phyloP scores from a whole-genome alignment of 2,888 invertebrate species.

The Limenitis arthemis region DNA sequence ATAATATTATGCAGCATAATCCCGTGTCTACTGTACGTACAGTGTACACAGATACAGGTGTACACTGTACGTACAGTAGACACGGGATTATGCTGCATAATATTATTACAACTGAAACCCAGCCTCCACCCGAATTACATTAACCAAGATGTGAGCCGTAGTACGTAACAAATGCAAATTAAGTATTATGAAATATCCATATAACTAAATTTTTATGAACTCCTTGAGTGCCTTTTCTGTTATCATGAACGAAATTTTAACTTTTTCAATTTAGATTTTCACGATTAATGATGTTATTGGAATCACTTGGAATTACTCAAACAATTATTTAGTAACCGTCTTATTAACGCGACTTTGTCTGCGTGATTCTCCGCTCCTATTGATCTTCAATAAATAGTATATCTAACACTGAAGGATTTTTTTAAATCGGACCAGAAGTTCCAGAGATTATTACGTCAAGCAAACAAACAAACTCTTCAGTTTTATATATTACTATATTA shows the following conservation, averaged over 20 bases:
- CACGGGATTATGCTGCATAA: slow-evolving; percentile 48
- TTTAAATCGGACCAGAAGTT: too few relatives aligned
- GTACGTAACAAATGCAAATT: slow-evolving; percentile 27
- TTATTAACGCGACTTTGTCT: too few relatives aligned
- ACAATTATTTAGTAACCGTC: too few relatives aligned
- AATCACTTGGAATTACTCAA: too few relatives aligned
- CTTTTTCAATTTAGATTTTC: not conserved
- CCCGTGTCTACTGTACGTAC: slow-evolving; percentile 36
- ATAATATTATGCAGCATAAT: slow-evolving; percentile 50
- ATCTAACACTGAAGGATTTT: too few relatives aligned
- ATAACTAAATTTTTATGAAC: slow-evolving; percentile 28
- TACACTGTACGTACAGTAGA: slow-evolving; percentile 33
- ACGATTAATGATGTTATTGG: too few relatives aligned
- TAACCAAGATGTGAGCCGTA: slow-evolving; percentile 21
- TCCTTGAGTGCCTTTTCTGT: not conserved
- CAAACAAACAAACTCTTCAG: too few relatives aligned
- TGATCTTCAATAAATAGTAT: too few relatives aligned
- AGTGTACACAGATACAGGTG: slow-evolving; percentile 35
- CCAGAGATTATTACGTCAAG: too few relatives aligned
- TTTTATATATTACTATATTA: too few relatives aligned
- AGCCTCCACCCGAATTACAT: slow-evolving; percentile 25
- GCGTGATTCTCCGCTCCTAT: too few relatives aligned
- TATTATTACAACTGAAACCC: slow-evolving; percentile 36
- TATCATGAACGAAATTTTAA: not conserved
- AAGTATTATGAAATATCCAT: slow-evolving; percentile 10